Evolutionary conservation across 2,797 vertebrate genomes (phyloP), one percentile per base, ranked within the genome.

Genomic region (Nyctalus aviator): DNA sequence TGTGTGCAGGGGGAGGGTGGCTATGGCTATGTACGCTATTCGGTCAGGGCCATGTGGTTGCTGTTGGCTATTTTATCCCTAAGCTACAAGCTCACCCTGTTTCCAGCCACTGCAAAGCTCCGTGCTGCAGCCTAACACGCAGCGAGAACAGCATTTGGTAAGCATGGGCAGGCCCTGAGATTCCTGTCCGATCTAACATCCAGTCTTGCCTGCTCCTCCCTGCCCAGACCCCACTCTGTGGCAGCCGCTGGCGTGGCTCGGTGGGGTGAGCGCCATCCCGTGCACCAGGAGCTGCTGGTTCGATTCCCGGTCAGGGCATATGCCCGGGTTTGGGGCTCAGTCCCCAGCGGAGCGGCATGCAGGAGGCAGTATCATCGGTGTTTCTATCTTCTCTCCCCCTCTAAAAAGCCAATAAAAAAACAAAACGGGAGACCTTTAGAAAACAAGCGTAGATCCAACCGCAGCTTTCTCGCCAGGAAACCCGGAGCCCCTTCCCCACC

Each of bases 401-500:
- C 55, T 10, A 57, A 57, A 57, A 23, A 57, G 0, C 21, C 55
- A 57, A 57, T 57, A 57, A 57, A 57, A 57, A 57, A 57, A 57
- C 55, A 57, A 57, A 57, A 57, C 55, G 8, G 55, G 55, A 57
- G 55, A 57, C 8, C 55, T 9, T 57, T 57, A 57, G 23, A 55
- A 57, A 10, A 21, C 55, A 37, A 46, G 35, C 1, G 11, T 0
- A 27, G 35, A 12, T 21, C 89, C 4, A 10, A 79, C 55, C 30
- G 0, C 13, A 75, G 6, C 30, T 32, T 3, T 64, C 53, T 25
- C 53, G 23, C 57, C 15, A 13, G 30, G 68, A 59, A 50, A 15
- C 55, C 46, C 1, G 0, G 17, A 5, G 35, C 2, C 7, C 30
- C 4, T 0, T 48, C 25, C 1, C 17, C 13, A 72, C 5, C 8